Base-by-base conservation (phyloP, 2,797 vertebrate species). In the Chlorospingus flavigularis region DNA sequence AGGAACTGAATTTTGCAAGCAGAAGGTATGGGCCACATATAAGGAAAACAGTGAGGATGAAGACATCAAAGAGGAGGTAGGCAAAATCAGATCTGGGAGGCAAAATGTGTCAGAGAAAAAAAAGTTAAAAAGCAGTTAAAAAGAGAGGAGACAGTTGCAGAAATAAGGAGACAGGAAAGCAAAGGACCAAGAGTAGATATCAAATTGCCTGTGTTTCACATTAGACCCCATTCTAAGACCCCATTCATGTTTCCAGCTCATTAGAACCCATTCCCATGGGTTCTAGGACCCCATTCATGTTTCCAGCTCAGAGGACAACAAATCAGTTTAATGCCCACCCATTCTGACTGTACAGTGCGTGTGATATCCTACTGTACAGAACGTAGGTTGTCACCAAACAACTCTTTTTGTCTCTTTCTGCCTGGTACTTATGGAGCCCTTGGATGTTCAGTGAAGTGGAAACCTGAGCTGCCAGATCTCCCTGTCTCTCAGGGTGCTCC, bases 401-500 rank as follows among this genome's bases (percentile, higher is more conserved):
- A 45, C 50, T 51, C 19, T 18, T 24, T 13, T 53, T 55, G 13
- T 37, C 24, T 40, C 20, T 16, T 65, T 19, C 50, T 88, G 26
- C 16, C 39, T 13, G 3, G 6, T 37, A 23, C 19, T 71, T 42
- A 12, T 17, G 50, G 39, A 40, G 30, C 6, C 65, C 11, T 28
- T 74, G 42, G 13, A 23, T n/a, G 8, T 24, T 28, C 58, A 65
- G 19, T 47, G 50, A 75, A 53, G 42, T 5, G 86, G n/a, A 75
- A 80, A 71, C 2, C 15, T 4, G 1, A 48, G 11, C n/a, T 83
- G 19, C 17, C 1, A 1, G 9, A 19, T 63, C 13, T 92, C 33
- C 17, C 15, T 75, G 47, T 35, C 7, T 51, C 39, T 80, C 0
- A 0, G 1, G 11, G 12, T 19, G 8, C 1, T 58, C 57, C 26